phyloP scores from a whole-genome alignment of 2,888 invertebrate species.

The Ophraella communa region DNA sequence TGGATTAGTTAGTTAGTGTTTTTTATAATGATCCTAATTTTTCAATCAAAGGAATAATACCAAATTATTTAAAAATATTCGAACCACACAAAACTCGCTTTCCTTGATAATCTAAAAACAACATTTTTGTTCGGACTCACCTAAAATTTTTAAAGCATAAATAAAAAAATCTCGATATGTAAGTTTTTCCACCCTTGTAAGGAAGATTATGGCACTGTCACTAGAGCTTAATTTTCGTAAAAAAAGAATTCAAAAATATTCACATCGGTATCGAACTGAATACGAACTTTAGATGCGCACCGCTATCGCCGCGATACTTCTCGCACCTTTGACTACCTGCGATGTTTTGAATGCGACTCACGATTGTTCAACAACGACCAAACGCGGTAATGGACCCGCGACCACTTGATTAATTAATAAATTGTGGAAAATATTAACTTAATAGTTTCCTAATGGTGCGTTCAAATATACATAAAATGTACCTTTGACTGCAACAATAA shows the following conservation, averaged over 20 bases:
- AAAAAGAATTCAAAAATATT: not conserved
- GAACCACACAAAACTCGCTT: too few species aligned
- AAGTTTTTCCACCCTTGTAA: not conserved
- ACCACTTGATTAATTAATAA: not conserved
- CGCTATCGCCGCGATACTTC: not conserved
- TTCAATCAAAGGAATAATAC: too few species aligned
- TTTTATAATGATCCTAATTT: too few species aligned
- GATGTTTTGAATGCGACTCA: not conserved
- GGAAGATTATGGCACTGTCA: not conserved
- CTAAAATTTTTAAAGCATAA: not conserved
- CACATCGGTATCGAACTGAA: not conserved
- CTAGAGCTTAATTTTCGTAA: not conserved
- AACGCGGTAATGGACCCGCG: not conserved
- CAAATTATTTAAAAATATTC: too few species aligned
- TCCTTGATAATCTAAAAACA: too few species aligned
- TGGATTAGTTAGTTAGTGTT: too few species aligned
- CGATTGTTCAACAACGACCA: not conserved
- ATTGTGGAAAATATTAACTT: not conserved
- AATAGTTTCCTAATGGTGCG: too few species aligned
- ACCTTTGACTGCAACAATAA: too few species aligned
- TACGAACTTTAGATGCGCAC: not conserved
- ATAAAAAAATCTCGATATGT: not conserved
- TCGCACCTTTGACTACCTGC: not conserved
- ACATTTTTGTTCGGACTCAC: not conserved
- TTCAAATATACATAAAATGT: too few species aligned